phyloP scores from a whole-genome alignment of 2,113 vertebrate species.

The Asarcornis scutulata region DNA sequence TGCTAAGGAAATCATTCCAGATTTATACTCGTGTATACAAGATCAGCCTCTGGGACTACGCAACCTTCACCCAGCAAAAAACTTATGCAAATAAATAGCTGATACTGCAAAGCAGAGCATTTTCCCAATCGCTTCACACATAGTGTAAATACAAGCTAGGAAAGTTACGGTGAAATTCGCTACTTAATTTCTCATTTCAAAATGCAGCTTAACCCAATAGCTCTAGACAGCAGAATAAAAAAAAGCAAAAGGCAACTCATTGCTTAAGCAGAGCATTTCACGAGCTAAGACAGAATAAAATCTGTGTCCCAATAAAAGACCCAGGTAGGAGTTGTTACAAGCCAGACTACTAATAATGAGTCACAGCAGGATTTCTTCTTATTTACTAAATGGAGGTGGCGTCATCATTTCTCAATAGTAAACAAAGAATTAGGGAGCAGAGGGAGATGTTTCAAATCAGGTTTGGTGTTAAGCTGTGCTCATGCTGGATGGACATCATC shows the following conservation, averaged over 20 bases:
- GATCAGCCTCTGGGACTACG: neutral
- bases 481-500: accelerated
- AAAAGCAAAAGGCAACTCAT: neutral
- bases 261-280: neutral
- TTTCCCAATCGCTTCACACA: neutral
- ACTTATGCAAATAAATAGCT: neutral
- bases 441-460: neutral
- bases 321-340: neutral
- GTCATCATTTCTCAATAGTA: neutral
- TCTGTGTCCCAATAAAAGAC: neutral
- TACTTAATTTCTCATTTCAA: neutral
- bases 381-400: neutral
- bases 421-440: neutral
- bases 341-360: neutral
- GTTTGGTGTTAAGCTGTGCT: neutral
- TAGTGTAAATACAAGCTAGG: neutral
- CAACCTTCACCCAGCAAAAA: neutral
- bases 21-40: neutral
- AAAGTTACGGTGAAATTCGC: neutral
- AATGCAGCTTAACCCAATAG: neutral
- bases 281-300: neutral
- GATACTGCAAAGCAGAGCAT: neutral
- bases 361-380: neutral
- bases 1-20: neutral
- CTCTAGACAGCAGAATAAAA: neutral